Percentiles rank a stretch among this genome's conserved stretches.
Evolutionary conservation across 1,140 invertebrate genomes (phyloP).

Genomic region (Atta texana): DNA sequence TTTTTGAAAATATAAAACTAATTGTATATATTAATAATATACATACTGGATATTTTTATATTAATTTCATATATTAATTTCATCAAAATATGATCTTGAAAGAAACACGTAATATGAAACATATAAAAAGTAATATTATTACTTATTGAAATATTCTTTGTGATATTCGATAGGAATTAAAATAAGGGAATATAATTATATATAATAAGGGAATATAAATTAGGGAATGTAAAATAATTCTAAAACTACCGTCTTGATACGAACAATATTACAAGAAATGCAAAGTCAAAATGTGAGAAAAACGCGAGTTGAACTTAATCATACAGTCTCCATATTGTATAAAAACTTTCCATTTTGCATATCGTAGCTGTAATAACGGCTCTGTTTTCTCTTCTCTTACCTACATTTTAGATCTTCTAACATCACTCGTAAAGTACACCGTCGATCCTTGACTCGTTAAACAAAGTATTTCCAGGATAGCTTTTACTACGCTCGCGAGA

Average conservation of each 20-base stretch:
- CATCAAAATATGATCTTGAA: background rate
- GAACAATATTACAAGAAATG: constrained; percentile 1
- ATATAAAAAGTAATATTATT: background rate
- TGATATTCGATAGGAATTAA: background rate
- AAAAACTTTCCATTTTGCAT: constrained; percentile 53
- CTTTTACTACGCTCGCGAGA: background rate
- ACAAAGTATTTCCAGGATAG: constrained; percentile 15
- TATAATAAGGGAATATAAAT: background rate
- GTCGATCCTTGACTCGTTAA: constrained; percentile 51
- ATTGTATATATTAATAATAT: background rate
- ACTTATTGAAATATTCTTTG: background rate
- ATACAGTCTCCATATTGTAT: background rate
- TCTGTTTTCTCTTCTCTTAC: constrained; percentile 52
- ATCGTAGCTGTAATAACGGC: constrained; percentile 17
- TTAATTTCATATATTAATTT: background rate
- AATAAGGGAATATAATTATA: background rate
- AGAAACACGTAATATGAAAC: background rate
- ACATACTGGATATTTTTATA: background rate
- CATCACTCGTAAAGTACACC: constrained; percentile 43
- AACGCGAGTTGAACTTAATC: constrained; percentile 25
- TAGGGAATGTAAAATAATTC: constrained; percentile 1
- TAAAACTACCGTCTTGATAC: background rate
- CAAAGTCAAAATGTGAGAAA: constrained; percentile 32
- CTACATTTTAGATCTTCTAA: constrained; percentile 52
- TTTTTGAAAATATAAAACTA: constrained; percentile 9